phyloP scores from a whole-genome alignment of 2,113 vertebrate genomes.

The Fregetta grallaria region DNA sequence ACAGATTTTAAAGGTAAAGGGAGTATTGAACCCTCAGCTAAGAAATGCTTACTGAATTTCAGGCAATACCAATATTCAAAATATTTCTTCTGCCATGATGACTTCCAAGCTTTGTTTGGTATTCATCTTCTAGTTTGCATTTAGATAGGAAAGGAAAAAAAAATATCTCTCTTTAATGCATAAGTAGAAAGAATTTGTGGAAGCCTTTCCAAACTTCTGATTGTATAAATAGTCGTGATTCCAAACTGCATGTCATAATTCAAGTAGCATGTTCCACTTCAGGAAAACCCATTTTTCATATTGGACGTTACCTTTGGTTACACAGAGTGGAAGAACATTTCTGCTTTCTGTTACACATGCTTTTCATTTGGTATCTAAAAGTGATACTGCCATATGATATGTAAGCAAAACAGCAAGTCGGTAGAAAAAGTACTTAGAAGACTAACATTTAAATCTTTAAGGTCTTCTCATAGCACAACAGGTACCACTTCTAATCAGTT shows the following conservation, averaged over 20 bases:
- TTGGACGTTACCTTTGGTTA: slow-evolving; percentile 14
- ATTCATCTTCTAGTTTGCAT: slow-evolving; percentile 11
- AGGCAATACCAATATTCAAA: background rate
- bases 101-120: background rate
- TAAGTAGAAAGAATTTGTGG: slow-evolving; percentile 41
- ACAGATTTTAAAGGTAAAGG: background rate
- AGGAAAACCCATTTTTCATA: slow-evolving; percentile 60
- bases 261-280: slow-evolving; percentile 51
- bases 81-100: background rate
- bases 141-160: background rate
- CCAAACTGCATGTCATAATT: slow-evolving; percentile 63
- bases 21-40: background rate
- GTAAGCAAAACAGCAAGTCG: slow-evolving; percentile 19
- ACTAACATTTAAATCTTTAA: background rate
- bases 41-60: background rate
- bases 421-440: slow-evolving; percentile 14
- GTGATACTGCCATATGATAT: slow-evolving; percentile 22
- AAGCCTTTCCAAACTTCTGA: slow-evolving; percentile 59
- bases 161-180: background rate
- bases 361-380: slow-evolving; percentile 68
- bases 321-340: background rate
- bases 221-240: slow-evolving; percentile 60
- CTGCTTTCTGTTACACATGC: slow-evolving; percentile 49
- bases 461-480: background rate
- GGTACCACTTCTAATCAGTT: background rate